Evolutionary conservation across 2,888 invertebrate species (phyloP).

Genomic region (Beris chalybata): DNA sequence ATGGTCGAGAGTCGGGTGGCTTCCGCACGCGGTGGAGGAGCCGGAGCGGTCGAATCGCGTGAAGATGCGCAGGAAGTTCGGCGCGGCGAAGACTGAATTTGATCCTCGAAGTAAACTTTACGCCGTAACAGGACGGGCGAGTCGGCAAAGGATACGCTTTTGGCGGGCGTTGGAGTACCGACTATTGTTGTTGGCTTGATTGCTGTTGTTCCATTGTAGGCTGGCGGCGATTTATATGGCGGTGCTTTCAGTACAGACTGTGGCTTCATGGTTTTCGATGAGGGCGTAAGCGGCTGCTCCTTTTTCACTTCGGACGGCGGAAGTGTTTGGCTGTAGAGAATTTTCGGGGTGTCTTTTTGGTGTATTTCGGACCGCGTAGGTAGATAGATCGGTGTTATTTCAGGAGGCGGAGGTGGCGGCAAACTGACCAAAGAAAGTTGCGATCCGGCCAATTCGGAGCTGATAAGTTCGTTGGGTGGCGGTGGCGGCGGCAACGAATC

Average conservation of each 20-base stretch:
- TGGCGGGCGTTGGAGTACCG: constrained; percentile 40
- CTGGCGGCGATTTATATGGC: constrained; percentile 56
- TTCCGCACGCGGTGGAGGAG: constrained; percentile 77
- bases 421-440: constrained; percentile 70
- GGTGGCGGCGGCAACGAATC: constrained; percentile 82
- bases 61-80: constrained; percentile 41
- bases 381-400: constrained; percentile 53
- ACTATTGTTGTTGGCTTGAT: constrained; percentile 4
- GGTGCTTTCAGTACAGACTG: constrained; percentile 48
- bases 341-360: constrained; percentile 32
- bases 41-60: constrained; percentile 55
- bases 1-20: constrained; percentile 71
- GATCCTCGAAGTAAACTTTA: constrained; percentile 56
- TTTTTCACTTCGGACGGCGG: constrained; percentile 38
- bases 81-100: constrained; percentile 45
- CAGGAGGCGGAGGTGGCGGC: constrained; percentile 73
- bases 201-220: constrained; percentile 46
- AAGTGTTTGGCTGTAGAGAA: constrained; percentile 40
- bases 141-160: constrained; percentile 56
- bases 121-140: constrained; percentile 55
- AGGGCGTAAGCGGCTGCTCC: constrained; percentile 38
- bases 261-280: constrained; percentile 44
- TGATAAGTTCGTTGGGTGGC: constrained; percentile 59
- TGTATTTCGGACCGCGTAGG: constrained; percentile 25
- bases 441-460: constrained; percentile 61